Percentiles rank a stretch among this genome's conserved stretches.
These are phyloP conservation scores for Myotis pilosus DNA, from an alignment of 2,797 vertebrate species.

Conservation along the genomic window DNA sequence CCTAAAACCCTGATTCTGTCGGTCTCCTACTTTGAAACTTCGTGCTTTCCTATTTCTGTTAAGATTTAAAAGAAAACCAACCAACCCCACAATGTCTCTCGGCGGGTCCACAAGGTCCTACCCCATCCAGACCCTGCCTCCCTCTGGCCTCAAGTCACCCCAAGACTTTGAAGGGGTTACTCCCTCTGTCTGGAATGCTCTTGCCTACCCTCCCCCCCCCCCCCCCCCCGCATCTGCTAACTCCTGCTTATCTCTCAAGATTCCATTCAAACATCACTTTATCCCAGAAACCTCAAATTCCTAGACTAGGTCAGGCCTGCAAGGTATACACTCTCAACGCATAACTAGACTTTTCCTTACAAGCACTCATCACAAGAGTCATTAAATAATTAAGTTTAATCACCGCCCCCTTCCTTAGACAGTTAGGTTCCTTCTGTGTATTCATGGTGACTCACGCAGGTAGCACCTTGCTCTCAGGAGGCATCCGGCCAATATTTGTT, in stretches of 20 bases:
- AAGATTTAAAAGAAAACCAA: constrained; percentile 1
- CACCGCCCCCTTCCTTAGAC: not conserved
- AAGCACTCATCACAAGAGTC: not conserved
- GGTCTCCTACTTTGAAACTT: not conserved
- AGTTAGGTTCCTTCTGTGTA: not conserved
- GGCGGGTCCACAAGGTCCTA: not conserved
- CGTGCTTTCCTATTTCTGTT: constrained; percentile 8
- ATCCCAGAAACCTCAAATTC: not conserved
- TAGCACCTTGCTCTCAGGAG: not conserved
- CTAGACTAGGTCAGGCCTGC: not conserved
- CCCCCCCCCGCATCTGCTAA: not conserved
- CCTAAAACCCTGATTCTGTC: not conserved
- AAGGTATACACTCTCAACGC: not conserved
- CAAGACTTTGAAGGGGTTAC: not conserved
- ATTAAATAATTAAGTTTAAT: not conserved
- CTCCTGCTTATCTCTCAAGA: not conserved
- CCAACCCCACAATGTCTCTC: not conserved
- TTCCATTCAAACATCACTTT: not conserved
- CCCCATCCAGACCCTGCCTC: not conserved
- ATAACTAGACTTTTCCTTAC: not conserved
- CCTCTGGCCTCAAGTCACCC: not conserved
- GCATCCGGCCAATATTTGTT: not conserved
- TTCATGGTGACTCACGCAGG: not conserved
- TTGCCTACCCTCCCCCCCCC: not conserved
- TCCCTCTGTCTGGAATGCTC: not conserved